Evolutionary conservation across 2,113 vertebrate species (phyloP), one percentile per base, ranked within the genome.

Genomic region (Ia io): DNA sequence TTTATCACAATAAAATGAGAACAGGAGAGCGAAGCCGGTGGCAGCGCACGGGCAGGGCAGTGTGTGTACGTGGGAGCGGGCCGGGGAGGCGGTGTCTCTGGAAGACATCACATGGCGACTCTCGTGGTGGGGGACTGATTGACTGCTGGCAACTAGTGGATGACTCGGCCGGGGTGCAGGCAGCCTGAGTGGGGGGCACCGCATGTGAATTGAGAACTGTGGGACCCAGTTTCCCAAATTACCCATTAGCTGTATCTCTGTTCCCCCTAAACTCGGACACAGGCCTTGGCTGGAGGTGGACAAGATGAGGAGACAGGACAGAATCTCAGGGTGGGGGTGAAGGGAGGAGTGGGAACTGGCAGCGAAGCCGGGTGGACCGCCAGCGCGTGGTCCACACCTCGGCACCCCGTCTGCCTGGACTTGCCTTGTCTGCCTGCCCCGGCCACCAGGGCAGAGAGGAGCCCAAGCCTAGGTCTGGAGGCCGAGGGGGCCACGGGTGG

Each of bases 121-220:
- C 42, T 9, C 14, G 1, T 32, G 1, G 20, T 4, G 12, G 9
- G 74, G 35, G 25, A 9, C 6, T 14, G 13, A 40, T 1, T 44
- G 83, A 12, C 10, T 25, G n/a, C 71, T 70, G 65, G 65, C 88
- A 84, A 56, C 69, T 18, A 3, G 44, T 47, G 61, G 80, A 35
- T 40, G 44, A 70, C 69, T 30, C 44, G 69, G 23, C 35, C 20
- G 6, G 67, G 42, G 22, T 4, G 11, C 12, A 35, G 51, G 83
- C 59, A 20, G 49, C 65, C 42, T 42, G 30, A 71, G n/a, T 0
- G 0, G 22, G 37, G 25, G 35, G 32, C 61, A 20, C 14, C 9
- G 44, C 16, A 4, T 5, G 47, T 10, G 82, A 12, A 14, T 3
- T 51, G 77, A 80, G 18, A 65, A 11, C 70, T 32, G 17, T 56